Evolutionary conservation across 2,888 invertebrate species (phyloP).

Genomic region (Cerceris ruficornis): DNA sequence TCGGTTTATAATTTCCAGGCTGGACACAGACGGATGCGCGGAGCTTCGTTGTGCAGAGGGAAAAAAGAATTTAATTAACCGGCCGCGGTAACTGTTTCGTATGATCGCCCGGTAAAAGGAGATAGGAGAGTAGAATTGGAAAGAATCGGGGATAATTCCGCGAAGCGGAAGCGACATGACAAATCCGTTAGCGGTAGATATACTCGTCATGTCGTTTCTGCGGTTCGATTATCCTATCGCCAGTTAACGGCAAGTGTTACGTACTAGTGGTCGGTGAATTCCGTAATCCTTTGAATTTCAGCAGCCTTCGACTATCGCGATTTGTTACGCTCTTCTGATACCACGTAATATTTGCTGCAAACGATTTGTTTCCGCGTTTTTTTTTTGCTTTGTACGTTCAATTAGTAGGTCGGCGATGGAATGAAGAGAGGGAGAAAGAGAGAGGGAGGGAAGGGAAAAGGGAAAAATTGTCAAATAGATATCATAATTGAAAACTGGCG

Average conservation of each 20-base stretch:
- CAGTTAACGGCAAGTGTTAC: constrained; percentile 61
- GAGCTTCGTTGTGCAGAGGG: constrained; percentile 9
- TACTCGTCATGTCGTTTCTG: constrained; percentile 59
- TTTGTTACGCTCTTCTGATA: constrained; percentile 26
- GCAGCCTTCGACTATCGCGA: constrained; percentile 21
- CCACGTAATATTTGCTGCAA: background rate
- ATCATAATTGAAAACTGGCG: too few relatives aligned
- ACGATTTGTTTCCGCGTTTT: constrained; percentile 26
- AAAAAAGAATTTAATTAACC: constrained; percentile 64
- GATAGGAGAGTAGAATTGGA: constrained; percentile 46
- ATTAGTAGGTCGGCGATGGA: background rate
- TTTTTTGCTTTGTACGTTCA: constrained; percentile 4
- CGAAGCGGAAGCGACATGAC: constrained; percentile 56
- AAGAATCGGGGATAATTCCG: constrained; percentile 55
- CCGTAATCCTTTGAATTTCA: constrained; percentile 45
- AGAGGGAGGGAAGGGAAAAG: too few relatives aligned
- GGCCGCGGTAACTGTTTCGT: constrained; percentile 37
- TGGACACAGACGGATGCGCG: constrained; percentile 22
- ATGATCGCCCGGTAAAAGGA: constrained; percentile 46
- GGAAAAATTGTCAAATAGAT: too few relatives aligned
- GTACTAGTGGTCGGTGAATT: constrained; percentile 34
- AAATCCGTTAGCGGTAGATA: constrained; percentile 61
- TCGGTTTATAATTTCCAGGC: constrained; percentile 55
- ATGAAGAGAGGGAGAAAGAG: background rate
- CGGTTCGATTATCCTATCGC: constrained; percentile 58